Base-by-base conservation (phyloP, 1,140 invertebrate species). In the Gyrodactylus salaris region DNA sequence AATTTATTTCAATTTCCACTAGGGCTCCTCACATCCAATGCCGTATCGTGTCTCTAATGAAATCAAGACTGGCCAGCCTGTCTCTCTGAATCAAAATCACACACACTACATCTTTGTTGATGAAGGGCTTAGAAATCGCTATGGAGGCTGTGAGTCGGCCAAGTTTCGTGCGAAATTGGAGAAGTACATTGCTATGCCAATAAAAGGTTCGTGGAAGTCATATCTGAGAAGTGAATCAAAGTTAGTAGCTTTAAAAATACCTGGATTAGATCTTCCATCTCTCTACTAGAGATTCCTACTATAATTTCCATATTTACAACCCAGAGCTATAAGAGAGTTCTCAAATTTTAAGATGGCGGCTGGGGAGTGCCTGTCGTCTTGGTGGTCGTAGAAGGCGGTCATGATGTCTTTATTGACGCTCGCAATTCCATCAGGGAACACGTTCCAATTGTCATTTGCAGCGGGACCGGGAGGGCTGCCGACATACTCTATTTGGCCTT, bases 31-130 rank as follows among this genome's bases (percentile, higher is more conserved):
- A 7, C 34, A 54, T 54, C 34, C 34, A 74, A 78, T 78, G 1
- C 69, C 76, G 24, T 80, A 78, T 73, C 75, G 77, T 20, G 77
- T 77, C 0, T 77, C 76, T 69, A 79, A 78, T 70, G 75, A 77
- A 7, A 79, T 79, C 70, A 74, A 76, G n/a, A 78, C 78, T 74
- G 75, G 76, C 20, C 20, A 75, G 76, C 78, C 79, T 0, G 78
- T 80, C 1, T 77, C 76, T 21, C 76, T 96, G 26, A 96, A 96
- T 82, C 91, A 90, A 80, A 84, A 91, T 26, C 92, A 96, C 81
- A 90, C 91, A 0, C 94, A 93, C 82, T 97, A 96, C 81, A 83
- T 97, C 74, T 82, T 97, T 75, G 91, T 95, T 1, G 93, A 97
- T 82, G 92, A 97, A 82, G 93, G 93, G 20, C 89, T 25, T 1